Base-by-base conservation (phyloP, 2,888 invertebrate species). In the Cordylochernes scorpioides region DNA sequence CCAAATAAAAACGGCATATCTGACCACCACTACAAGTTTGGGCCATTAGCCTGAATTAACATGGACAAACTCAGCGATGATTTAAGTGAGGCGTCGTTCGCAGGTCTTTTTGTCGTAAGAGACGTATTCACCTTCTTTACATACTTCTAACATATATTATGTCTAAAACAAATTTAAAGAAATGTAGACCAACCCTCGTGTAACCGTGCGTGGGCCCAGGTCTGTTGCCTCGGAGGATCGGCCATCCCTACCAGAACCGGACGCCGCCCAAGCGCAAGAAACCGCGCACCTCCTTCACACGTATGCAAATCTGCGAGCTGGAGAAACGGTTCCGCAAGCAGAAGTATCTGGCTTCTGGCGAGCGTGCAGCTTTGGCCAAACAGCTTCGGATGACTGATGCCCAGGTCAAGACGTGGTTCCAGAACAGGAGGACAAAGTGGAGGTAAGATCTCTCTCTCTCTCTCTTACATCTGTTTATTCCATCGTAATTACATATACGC, bases 211-310 rank as follows among this genome's bases (percentile, higher is more conserved):
- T n/a, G n/a, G n/a, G n/a, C n/a, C n/a, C n/a, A n/a, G n/a, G n/a
- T n/a, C n/a, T n/a, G n/a, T n/a, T n/a, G n/a, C 37, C 45, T 36
- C 67, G 91, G 50, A 68, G 94, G 48, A 84, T 91, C 50, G 94
- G 94, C 0, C 94, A 97, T 54, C 94, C 94, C 0, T 94, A 94
- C 59, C 91, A 94, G 59, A 91, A 88, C 59, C 62, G 94, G 48
- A 91, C 91, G 18, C 94, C 91, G 0, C 91, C 94, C 3, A 91
- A 94, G 54, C 65, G 91, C 49, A 97, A 94, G 71, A 94, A 97
- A 57, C 94, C 94, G 0, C 59, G 94, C 35, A 94, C 94, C 5
- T 88, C 88, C 5, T 97, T 94, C 59, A 88, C 88, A 1, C 65
- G 94, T 44, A 66, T 86, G 42, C 91, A 86, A 57, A 69, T 84